These are phyloP conservation scores for Steatornis caripensis DNA, from an alignment of 2,113 vertebrate genomes.

Conservation along the genomic window DNA sequence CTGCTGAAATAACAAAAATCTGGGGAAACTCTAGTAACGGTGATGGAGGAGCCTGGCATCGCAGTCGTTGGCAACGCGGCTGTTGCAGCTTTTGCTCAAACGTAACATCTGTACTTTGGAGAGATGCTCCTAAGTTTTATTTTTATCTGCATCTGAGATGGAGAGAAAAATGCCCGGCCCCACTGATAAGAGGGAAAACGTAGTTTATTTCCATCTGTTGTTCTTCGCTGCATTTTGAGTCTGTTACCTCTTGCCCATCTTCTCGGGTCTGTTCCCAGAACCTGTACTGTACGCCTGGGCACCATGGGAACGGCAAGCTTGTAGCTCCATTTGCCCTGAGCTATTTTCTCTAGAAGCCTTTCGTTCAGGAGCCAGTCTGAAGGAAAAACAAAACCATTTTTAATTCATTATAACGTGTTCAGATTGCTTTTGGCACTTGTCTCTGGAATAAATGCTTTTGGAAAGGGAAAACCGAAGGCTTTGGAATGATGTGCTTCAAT, in stretches of 20 bases:
- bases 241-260: no score
- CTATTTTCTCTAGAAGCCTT: neutral
- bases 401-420: neutral
- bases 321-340: rapidly evolving
- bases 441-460: neutral
- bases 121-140: no score
- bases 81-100: no score
- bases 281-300: no score
- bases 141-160: neutral
- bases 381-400: neutral
- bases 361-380: neutral
- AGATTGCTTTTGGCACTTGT: neutral
- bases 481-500: neutral
- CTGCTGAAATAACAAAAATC: no score
- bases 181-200: no score
- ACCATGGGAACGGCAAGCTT: rapidly evolving
- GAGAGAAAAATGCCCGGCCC: neutral
- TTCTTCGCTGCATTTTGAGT: neutral
- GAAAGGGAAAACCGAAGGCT: neutral
- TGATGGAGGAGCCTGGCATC: no score
- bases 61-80: no score
- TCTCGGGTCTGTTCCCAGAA: no score
- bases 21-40: no score
- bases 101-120: no score
- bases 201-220: neutral